Evolutionary conservation across 2,113 vertebrate genomes (phyloP), one percentile per base, ranked within the genome.

Genomic region (Xenotilapia leptura): DNA sequence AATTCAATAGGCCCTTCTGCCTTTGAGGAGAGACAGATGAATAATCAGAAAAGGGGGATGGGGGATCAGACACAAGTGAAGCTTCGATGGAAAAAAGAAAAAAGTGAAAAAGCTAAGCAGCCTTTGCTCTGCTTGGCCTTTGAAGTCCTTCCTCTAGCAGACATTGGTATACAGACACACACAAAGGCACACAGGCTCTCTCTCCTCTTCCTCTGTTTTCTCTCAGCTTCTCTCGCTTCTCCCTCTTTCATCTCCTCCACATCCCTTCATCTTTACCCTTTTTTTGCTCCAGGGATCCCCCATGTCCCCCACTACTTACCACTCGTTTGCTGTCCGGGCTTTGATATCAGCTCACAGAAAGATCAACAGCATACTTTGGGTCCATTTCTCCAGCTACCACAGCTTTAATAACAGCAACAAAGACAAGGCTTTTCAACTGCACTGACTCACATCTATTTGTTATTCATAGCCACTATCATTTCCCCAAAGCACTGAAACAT

Each of bases 391-490:
- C 91, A 83, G 91, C 93, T 91, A 83, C 89, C 86, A 79, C 14
- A 17, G 83, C 90, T 93, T 93, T 93, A 93, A 92, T 93, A 92
- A 90, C 60, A 21, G 88, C 91, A 90, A 88, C 91, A 91, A 90
- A 89, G 89, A 92, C 82, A 31, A 65, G 89, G 92, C 88, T 93
- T 92, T 92, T 93, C 89, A 90, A 80, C 92, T 49, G 88, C 91
- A 91, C 92, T 88, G 91, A 89, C 93, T 94, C 86, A 75, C 87
- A 89, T 93, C 92, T 94, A 93, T 93, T 94, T 96, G 94, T 94
- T 94, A 96, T 96, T 95, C 94, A 94, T 84, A 93, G 91, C 94
- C 93, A 90, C 92, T 91, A 92, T 94, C 91, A 92, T 94, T 93
- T 95, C 90, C 94, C 95, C 88, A 92, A 93, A 93, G 94, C 92